phyloP scores from a whole-genome alignment of 1,140 invertebrate species.

The Saccostrea cuccullata region DNA sequence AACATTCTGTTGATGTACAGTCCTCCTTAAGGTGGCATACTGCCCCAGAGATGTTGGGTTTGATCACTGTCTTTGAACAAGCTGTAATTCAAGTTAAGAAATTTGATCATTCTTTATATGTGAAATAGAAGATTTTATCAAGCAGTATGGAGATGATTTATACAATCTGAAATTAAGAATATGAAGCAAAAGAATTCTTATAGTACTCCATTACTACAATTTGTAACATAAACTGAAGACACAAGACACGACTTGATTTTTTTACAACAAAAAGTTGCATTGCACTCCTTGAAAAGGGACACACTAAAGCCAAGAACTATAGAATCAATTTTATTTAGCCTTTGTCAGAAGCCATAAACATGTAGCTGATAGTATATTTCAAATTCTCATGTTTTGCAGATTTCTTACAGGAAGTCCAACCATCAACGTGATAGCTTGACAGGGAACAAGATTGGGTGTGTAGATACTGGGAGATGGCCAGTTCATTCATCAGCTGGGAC shows the following conservation, averaged over 20 bases:
- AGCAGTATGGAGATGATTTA: no score
- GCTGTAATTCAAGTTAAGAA: not conserved
- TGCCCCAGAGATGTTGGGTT: constrained; percentile 20
- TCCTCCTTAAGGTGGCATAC: constrained; percentile 54
- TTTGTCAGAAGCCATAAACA: no score
- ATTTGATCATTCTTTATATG: not conserved
- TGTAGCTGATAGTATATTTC: not conserved
- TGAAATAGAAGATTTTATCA: no score
- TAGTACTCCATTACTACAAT: no score
- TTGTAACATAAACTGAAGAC: no score
- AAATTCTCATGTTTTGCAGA: not conserved
- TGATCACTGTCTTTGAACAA: constrained; percentile 21
- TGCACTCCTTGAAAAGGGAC: no score
- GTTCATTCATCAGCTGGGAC: constrained; percentile 40
- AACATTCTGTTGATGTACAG: constrained; percentile 56
- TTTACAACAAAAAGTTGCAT: no score
- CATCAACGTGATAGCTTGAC: constrained; percentile 1
- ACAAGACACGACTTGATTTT: no score
- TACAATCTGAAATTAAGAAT: no score
- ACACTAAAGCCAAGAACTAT: no score
- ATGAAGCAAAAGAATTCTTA: no score
- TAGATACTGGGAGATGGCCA: constrained; percentile 40
- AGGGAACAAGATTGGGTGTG: constrained; percentile 1
- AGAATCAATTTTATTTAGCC: no score
- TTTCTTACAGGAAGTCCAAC: constrained; percentile 43